phyloP scores from a whole-genome alignment of 2,888 invertebrate species.

The Amaurobius ferox region DNA sequence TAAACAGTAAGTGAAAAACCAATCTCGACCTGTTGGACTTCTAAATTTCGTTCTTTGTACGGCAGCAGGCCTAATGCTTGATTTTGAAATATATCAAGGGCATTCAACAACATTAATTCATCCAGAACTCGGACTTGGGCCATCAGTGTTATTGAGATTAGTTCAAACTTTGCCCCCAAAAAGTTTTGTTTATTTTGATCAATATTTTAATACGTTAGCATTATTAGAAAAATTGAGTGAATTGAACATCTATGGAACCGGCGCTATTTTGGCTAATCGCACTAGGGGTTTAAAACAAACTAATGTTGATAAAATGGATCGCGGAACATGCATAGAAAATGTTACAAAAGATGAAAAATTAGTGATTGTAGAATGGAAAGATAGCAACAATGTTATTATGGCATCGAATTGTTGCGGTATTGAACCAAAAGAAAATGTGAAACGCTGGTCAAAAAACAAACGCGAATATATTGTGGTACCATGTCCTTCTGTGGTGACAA shows the following conservation, averaged over 20 bases:
- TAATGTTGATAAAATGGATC: background rate
- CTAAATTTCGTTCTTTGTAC: constrained; percentile 17
- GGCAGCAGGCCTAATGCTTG: background rate
- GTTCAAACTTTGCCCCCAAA: background rate
- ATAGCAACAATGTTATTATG: too few relatives aligned
- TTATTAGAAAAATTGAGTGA: too few relatives aligned
- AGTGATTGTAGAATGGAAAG: too few relatives aligned
- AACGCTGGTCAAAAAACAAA: constrained; percentile 2
- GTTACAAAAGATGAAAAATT: too few relatives aligned
- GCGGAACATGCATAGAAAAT: too few relatives aligned
- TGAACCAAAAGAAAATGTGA: background rate
- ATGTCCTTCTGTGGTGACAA: constrained; percentile 9
- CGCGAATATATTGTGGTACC: background rate
- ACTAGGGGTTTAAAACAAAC: background rate
- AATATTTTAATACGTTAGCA: too few relatives aligned
- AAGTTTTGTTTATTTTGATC: constrained; percentile 29
- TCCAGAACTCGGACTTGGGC: constrained; percentile 10
- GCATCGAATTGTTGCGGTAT: too few relatives aligned
- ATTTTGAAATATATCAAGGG: constrained; percentile 20
- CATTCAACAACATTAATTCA: background rate
- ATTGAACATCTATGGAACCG: background rate
- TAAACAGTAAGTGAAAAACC: constrained; percentile 22
- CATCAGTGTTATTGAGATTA: too few relatives aligned
- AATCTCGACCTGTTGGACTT: constrained; percentile 16
- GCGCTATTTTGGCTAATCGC: background rate